Evolutionary conservation across 2,113 vertebrate species (phyloP), one percentile per base, ranked within the genome.

Genomic region (Calidris pygmaea): DNA sequence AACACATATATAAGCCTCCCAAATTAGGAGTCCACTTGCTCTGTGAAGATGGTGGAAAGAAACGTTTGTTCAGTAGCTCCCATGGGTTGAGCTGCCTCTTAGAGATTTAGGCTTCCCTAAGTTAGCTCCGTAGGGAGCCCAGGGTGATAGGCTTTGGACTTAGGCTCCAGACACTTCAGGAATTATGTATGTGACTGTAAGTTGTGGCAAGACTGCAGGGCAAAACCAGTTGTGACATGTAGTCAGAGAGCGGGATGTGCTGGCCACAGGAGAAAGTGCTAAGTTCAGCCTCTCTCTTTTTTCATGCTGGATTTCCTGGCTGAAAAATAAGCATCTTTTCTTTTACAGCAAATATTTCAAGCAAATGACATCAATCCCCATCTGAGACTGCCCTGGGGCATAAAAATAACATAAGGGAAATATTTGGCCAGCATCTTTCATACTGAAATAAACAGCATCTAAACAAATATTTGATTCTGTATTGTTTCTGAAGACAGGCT

Each of bases 321-420:
- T 92, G 86, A 68, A 93, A 85, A 95, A 89, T 87, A 92, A 95
- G 37, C 90, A 87, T 82, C 87, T 93, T 90, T 89, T 92, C 93
- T 89, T 96, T 92, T 89, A 70, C 73, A 95, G 92, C 84, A 95
- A 90, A 92, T 96, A 95, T 93, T 96, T 96, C 86, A 79, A 96
- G 77, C 73, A 92, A 95, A 87, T 95, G n/a, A 91, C 90, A 95
- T 96, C 90, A 95, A 72, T 86, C 65, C 79, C 86, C 80, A 89
- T 89, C 92, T 87, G 94, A 97, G 89, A 65, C 86, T 95, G 84
- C 92, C 95, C 94, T 85, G 66, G 94, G 91, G 95, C 92, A 87
- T 93, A 82, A 92, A 94, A 93, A 96, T 96, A 94, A 94, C 95
- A 90, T 68, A 93, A 93, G 86, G 90, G 88, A 93, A 88, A 76